Evolutionary conservation across 1,140 invertebrate species (phyloP).

Genomic region (Gerris buenoi): DNA sequence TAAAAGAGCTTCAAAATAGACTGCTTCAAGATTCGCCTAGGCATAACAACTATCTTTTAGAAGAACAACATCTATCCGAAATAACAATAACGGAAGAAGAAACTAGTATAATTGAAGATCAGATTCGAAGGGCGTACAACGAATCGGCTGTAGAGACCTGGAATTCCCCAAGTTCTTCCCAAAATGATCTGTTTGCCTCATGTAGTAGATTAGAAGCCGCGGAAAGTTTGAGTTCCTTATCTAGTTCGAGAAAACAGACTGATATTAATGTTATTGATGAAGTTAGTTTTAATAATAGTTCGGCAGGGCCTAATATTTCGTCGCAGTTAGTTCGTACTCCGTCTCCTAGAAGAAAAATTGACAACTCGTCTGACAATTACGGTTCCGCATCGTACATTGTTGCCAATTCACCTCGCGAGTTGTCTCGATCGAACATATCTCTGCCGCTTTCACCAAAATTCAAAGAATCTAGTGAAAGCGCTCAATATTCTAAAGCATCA

Average conservation of each 20-base stretch:
- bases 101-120: constrained; percentile 49
- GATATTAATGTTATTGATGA: constrained; percentile 6
- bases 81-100: constrained; percentile 41
- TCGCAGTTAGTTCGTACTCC: not conserved
- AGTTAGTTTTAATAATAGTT: not conserved
- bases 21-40: constrained; percentile 39
- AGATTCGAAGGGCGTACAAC: constrained; percentile 48
- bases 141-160: constrained; percentile 50
- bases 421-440: constrained; percentile 21
- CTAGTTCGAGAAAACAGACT: constrained; percentile 5
- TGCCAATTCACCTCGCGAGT: not conserved
- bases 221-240: constrained; percentile 6
- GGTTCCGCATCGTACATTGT: not conserved
- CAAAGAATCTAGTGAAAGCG: constrained; percentile 5
- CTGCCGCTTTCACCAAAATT: constrained; percentile 26
- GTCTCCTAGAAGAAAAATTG: constrained; percentile 7
- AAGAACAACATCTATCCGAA: constrained; percentile 28
- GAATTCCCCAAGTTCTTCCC: constrained; percentile 35
- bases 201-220: constrained; percentile 4
- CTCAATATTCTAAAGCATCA: not conserved
- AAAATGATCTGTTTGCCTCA: constrained; percentile 8
- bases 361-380: not conserved
- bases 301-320: not conserved
- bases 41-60: constrained; percentile 25
- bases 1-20: constrained; percentile 54